Evolutionary conservation across 2,888 invertebrate genomes (phyloP).

Genomic region (Rutpela maculata): DNA sequence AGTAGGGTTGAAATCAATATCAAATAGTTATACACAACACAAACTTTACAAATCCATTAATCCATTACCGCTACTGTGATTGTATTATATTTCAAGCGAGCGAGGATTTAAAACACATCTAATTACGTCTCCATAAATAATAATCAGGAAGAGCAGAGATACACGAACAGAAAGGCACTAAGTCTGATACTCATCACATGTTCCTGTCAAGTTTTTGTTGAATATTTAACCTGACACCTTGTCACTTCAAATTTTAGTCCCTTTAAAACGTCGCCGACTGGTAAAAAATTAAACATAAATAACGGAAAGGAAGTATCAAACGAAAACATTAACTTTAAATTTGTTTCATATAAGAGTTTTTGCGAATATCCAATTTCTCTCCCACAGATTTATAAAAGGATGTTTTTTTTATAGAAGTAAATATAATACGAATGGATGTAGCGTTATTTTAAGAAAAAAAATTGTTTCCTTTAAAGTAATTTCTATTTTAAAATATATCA

Average conservation of each 20-base stretch:
- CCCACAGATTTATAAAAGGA: slow-evolving; percentile 16
- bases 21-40: neutral
- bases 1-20: too few species aligned
- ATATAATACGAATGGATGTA: neutral
- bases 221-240: slow-evolving; percentile 44
- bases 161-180: slow-evolving; percentile 10
- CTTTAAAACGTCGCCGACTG: slow-evolving; percentile 23
- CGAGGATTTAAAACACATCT: neutral
- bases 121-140: slow-evolving; percentile 5
- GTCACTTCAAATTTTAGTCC: slow-evolving; percentile 39
- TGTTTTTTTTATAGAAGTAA: neutral
- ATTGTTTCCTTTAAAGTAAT: neutral
- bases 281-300: slow-evolving; percentile 33
- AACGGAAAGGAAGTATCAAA: slow-evolving; percentile 38
- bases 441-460: neutral
- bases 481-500: neutral
- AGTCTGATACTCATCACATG: slow-evolving; percentile 28
- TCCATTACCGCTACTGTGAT: neutral
- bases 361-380: slow-evolving; percentile 39
- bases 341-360: slow-evolving; percentile 28
- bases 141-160: slow-evolving; percentile 7
- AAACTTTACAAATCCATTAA: neutral
- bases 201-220: slow-evolving; percentile 34
- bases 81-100: neutral
- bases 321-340: slow-evolving; percentile 24